Evolutionary conservation across 2,888 invertebrate genomes (phyloP), one percentile per base, ranked within the genome.

Genomic region (Eristalis intricaria): DNA sequence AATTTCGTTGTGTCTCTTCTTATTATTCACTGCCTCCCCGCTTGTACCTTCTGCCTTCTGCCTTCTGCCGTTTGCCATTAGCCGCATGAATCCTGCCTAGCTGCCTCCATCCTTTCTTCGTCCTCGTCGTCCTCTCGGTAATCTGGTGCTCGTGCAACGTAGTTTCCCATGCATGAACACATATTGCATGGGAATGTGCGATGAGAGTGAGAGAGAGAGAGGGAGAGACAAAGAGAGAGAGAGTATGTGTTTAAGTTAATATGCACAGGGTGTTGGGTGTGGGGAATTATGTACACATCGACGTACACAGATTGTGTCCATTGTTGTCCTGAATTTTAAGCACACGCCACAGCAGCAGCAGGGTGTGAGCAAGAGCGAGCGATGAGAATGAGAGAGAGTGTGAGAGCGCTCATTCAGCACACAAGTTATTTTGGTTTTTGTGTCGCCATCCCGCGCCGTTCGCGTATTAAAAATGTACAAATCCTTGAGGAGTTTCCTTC

Each of bases 291-390:
- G 50, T 50, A 50, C 50, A 50, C 50, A 50, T 19, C 50, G 8
- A 8, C 83, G 78, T 79, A 79, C 75, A 83, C 75, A 82, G 71
- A 78, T 66, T 69, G 70, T 80, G 84, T 84, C 73, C 87, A 76
- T 84, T 84, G 84, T 80, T 84, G 87, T 84, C 87, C 80, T 87
- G 87, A 87, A 87, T 87, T 84, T 80, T 68, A 84, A 84, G 76
- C 70, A 73, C 84, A 80, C 77, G 71, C 22, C 68, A 23, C 58
- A 61, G n/a, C 29, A 66, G n/a, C 38, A 23, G 60, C 76, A 76
- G 29, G 65, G 22, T 23, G 29, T 43, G 63, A 38, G 43, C 13
- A 26, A 64, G 70, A 13, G 32, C 43, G 29, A 74, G 65, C 22
- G 10, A 61, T 50, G 58, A 38, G 43, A 13, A 22, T 64, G 70